These are phyloP conservation scores for Drosophila peninsularis DNA, from an alignment of 2,888 invertebrate genomes.

Conservation along the genomic window DNA sequence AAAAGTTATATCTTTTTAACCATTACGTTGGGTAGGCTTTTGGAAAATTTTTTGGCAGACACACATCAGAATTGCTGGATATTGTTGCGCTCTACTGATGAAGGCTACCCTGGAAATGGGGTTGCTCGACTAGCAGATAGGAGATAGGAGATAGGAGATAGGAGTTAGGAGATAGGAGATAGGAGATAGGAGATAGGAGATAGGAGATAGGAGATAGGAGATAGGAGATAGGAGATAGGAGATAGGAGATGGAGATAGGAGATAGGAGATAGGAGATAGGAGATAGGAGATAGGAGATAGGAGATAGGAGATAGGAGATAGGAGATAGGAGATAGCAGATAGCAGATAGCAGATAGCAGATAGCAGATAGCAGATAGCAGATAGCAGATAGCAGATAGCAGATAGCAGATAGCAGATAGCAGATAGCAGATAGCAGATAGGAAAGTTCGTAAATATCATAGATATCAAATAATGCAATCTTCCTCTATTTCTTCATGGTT, in stretches of 20 bases:
- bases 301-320: not conserved
- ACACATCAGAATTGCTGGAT: conserved; percentile 41
- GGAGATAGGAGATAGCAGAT: too few species aligned
- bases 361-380: too few species aligned
- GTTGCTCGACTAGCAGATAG: conserved; percentile 9
- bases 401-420: too few species aligned
- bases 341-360: too few species aligned
- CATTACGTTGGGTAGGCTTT: conserved; percentile 60
- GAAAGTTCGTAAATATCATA: too few species aligned
- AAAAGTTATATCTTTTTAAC: conserved; percentile 72
- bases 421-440: too few species aligned
- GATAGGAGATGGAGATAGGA: not conserved
- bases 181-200: not conserved
- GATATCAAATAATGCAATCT: too few species aligned
- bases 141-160: not conserved
- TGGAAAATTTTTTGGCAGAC: conserved; percentile 50
- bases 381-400: too few species aligned
- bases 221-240: not conserved
- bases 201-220: not conserved
- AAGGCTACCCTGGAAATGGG: not conserved
- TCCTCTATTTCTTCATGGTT: too few species aligned
- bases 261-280: not conserved
- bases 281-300: not conserved
- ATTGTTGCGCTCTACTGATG: conserved; percentile 31
- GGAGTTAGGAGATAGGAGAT: not conserved